These are phyloP conservation scores for Rhinolophus ferrumequinum DNA, from an alignment of 2,113 vertebrate genomes.

Conservation along the genomic window DNA sequence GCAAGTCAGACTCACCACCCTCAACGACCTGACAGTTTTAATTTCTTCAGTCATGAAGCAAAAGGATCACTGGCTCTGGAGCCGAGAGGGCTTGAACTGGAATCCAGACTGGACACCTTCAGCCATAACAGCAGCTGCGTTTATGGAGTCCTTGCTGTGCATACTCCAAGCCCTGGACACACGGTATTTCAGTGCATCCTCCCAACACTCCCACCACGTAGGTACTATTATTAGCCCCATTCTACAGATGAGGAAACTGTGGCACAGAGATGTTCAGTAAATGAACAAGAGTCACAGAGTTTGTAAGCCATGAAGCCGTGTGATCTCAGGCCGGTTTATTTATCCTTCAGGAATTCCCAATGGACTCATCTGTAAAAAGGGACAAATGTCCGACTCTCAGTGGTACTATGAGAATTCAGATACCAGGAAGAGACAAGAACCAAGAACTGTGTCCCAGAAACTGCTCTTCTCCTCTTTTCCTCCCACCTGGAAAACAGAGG, in stretches of 20 bases:
- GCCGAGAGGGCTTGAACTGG: too few relatives aligned
- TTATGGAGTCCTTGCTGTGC: too few relatives aligned
- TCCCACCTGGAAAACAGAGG: not conserved
- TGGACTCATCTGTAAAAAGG: not conserved
- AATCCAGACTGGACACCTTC: not conserved
- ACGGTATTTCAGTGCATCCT: accelerated
- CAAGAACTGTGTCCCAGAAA: not conserved
- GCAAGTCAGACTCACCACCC: not conserved
- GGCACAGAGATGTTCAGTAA: not conserved
- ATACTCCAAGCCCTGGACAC: too few relatives aligned
- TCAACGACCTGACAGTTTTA: not conserved
- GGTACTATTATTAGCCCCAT: not conserved
- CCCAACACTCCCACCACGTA: not conserved
- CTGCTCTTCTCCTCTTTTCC: not conserved
- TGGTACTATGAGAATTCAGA: not conserved
- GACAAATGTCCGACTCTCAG: not conserved
- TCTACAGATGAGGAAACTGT: not conserved
- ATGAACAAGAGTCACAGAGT: not conserved
- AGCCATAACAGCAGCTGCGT: too few relatives aligned
- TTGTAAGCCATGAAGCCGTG: not conserved
- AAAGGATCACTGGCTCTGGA: not conserved
- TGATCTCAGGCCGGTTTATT: not conserved
- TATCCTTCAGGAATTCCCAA: not conserved
- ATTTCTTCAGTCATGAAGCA: not conserved
- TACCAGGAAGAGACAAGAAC: not conserved